Base-by-base conservation (phyloP, 2,888 invertebrate species). In the Mamestra brassicae region DNA sequence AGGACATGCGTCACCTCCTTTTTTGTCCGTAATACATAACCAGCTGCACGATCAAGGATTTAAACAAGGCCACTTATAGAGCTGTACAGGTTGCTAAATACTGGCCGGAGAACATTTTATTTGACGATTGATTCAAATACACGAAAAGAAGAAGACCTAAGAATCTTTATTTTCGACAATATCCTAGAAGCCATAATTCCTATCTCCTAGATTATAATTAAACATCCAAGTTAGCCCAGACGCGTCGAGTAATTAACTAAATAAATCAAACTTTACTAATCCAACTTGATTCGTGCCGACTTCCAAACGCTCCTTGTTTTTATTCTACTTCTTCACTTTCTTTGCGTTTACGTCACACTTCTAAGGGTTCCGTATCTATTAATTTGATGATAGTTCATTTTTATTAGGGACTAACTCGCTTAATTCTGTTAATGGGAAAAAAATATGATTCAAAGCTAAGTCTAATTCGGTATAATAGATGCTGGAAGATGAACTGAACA, bases 211-310 rank as follows among this genome's bases (percentile, higher is more conserved):
- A 60, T 71, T 76, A 71, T 70, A 85, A 80, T 73, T 73, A 70
- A 74, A 62, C 63, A 67, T 63, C 55, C 61, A 67, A 85, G 68
- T 62, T 50, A 74, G 63, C 50, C 50, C n/a, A 34, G 76, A 60
- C 72, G 74, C 71, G 71, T 76, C 71, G 50, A 77, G 64, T 84
- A 88, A 89, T 88, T 88, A 88, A 80, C 84, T 79, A 69, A 88
- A 89, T 87, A 82, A 89, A 89, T 88, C 81, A 87, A 87, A 87
- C 87, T 89, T 89, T 80, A 62, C 83, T 88, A 87, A 89, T 87
- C 75, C 76, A 86, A 89, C 80, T 89, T 88, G 69, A 80, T 80
- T 82, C 76, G 71, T 65, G 74, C 62, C 80, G 74, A 75, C 78
- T 78, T 69, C 58, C 70, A 67, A 75, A 71, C 69, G 64, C 71